A percentile compares a stretch with the other conserved stretches of the same genome.
These are phyloP conservation scores for Oceanodroma leucorhoa DNA, from an alignment of 2,797 vertebrate species.

Conservation along the genomic window DNA sequence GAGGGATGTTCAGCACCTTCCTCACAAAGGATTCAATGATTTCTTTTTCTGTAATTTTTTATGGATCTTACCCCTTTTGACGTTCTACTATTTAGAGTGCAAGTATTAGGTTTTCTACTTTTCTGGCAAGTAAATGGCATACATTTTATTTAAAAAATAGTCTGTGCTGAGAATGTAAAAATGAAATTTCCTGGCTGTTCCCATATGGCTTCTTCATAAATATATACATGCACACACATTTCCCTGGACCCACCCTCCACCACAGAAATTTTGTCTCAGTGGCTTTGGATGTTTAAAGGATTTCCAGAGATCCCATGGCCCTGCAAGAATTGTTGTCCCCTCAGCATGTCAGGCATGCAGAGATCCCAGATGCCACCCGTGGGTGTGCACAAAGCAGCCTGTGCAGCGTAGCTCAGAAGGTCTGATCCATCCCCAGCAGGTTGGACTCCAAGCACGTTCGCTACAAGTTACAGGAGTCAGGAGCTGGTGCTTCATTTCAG, in stretches of 20 bases:
- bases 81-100: neutral
- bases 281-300: neutral
- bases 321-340: neutral
- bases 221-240: neutral
- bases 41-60: neutral
- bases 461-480: neutral
- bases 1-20: neutral
- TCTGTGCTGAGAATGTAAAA: neutral
- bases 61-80: neutral
- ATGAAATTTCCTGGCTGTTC: neutral
- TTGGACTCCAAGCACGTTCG: neutral
- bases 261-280: neutral
- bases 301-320: neutral
- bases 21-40: neutral
- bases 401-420: neutral
- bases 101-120: neutral
- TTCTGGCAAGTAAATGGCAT: neutral
- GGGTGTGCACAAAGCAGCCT: neutral
- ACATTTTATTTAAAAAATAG: neutral
- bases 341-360: neutral
- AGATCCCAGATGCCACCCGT: neutral
- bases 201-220: neutral
- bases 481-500: neutral
- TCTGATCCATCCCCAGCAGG: neutral
- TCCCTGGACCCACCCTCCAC: neutral